Base-by-base conservation (phyloP, 2,113 vertebrate species). In the Sphaerodactylus townsendi region DNA sequence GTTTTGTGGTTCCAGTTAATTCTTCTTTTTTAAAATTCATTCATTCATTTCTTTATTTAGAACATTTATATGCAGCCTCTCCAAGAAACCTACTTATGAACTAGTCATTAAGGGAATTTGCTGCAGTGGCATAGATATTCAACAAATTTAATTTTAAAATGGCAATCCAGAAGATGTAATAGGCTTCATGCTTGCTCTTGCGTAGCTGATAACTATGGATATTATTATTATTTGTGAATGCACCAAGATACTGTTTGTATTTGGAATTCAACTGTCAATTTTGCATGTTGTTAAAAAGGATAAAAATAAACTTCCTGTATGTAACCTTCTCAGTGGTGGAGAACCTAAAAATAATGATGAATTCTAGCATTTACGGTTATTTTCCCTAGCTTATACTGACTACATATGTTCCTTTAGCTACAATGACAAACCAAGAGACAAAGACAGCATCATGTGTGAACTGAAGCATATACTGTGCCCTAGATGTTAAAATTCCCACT, bases 251-350 rank as follows among this genome's bases (percentile, higher is more conserved):
- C 35, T 76, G 8, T 50, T 35, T 85, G 19, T 23, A 3, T 68
- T 39, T 41, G 39, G 28, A 48, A 64, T 30, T 19, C 53, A 69
- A 28, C 13, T 73, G 46, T 4, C 8, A 78, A 56, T 23, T 11
- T 64, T 23, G 2, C 11, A 56, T 72, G 53, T 73, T 33, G 25
- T 7, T 25, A 9, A 77, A 86, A 64, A 10, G 50, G 35, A 33
- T 65, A 65, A 50, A 66, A 66, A 73, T 35, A 66, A 41, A 80
- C 19, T 68, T 85, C 82, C n/a, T 89, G 81, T 11, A n/a, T 78
- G 53, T 25, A 30, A 15, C 75, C 62, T 14, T 30, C 23, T 59
- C 41, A 77, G 2, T 59, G 30, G 30, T 76, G 37, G 44, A 69
- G 48, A 48, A 14, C 39, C 30, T 28, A 37, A 19, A 64, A 48